phyloP scores from a whole-genome alignment of 35 echinoderm and acorn worm species.

The Stichopus chloronotus region DNA sequence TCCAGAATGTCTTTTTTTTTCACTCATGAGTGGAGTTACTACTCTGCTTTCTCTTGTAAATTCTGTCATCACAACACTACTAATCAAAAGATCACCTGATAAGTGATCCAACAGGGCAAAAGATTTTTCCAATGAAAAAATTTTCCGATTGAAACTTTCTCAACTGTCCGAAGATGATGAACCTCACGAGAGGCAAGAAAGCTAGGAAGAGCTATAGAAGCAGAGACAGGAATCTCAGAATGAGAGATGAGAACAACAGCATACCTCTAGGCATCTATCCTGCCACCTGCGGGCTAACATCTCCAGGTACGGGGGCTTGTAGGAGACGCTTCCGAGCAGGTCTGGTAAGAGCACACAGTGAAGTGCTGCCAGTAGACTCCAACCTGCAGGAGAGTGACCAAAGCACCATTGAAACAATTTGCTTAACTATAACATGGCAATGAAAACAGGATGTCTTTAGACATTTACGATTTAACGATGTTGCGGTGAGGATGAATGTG shows the following conservation, averaged over 20 bases:
- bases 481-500: background rate
- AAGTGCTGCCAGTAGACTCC: slow-evolving; percentile 94
- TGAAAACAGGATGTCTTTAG: background rate
- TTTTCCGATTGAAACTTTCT: too few species aligned
- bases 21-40: too few species aligned
- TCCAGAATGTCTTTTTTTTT: too few species aligned
- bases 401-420: background rate
- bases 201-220: too few species aligned
- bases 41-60: too few species aligned
- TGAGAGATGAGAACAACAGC: background rate
- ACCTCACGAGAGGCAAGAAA: too few species aligned
- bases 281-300: slow-evolving; percentile 97
- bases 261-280: slow-evolving; percentile 96
- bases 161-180: too few species aligned
- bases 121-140: too few species aligned
- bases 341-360: slow-evolving; percentile 97
- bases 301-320: slow-evolving; percentile 94
- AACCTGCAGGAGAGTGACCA: slow-evolving; percentile 63
- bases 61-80: too few species aligned
- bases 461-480: background rate
- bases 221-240: background rate
- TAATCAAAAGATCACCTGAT: too few species aligned
- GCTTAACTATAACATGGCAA: background rate
- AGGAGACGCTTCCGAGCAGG: slow-evolving; percentile 83
- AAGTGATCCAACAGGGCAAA: too few species aligned